These are phyloP conservation scores for Hippocampus barbouri DNA, from an alignment of 2,113 vertebrate species.

Conservation along the genomic window DNA sequence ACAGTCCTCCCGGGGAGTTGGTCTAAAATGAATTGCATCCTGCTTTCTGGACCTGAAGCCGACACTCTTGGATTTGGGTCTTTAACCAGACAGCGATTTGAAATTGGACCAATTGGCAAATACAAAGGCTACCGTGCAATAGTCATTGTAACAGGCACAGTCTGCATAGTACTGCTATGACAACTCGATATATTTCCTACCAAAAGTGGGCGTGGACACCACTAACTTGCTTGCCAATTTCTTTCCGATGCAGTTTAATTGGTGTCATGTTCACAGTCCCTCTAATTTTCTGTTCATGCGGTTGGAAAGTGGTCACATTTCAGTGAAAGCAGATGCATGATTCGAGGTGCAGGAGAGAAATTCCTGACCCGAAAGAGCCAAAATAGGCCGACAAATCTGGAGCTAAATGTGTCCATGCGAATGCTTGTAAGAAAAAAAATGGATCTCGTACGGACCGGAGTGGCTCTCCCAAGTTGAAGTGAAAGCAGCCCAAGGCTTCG, in stretches of 20 bases:
- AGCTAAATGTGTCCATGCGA: neutral
- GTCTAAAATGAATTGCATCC: no score
- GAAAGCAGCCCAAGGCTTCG: neutral
- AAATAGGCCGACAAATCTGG: neutral
- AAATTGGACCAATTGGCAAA: no score
- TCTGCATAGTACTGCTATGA: neutral
- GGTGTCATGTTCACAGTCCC: neutral
- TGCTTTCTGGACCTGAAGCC: no score
- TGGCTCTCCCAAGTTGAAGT: neutral
- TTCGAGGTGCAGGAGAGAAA: neutral
- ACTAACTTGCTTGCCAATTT: neutral
- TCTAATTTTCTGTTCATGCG: neutral
- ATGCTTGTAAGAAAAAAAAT: neutral
- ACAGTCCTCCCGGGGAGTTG: neutral
- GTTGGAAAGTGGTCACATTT: neutral
- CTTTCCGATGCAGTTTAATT: neutral
- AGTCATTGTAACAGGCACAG: no score
- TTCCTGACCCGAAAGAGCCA: neutral
- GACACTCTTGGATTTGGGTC: no score
- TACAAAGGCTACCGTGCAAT: no score
- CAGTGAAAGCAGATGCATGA: neutral
- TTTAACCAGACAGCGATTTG: no score
- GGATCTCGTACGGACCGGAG: neutral
- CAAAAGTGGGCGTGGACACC: neutral
- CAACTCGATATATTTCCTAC: neutral